A percentile compares a stretch with the other conserved stretches of the same genome.
Conservation (phyloP, 2,797 vertebrate species). For the Ispidina picta region DNA sequence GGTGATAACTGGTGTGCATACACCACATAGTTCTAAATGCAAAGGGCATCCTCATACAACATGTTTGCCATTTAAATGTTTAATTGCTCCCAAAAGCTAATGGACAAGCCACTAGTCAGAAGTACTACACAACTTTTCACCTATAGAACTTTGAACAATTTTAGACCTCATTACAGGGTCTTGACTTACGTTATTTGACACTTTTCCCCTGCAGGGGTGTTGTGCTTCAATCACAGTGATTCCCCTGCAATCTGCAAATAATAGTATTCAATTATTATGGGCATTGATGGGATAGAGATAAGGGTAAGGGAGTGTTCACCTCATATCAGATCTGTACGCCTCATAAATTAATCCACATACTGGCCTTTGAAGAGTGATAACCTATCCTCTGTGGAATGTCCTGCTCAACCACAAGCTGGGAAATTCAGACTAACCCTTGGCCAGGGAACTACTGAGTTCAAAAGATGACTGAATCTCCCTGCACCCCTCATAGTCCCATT, state of each 20-base stretch:
- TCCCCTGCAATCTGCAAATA: background rate
- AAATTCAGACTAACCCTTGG: background rate
- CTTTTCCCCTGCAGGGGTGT: background rate
- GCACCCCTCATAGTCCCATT: background rate
- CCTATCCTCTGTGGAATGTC: background rate
- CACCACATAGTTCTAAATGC: background rate
- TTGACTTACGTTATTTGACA: background rate
- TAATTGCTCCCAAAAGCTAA: background rate
- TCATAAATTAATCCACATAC: background rate
- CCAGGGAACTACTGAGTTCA: background rate
- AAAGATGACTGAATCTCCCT: background rate
- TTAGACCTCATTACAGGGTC: background rate
- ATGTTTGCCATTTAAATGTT: background rate
- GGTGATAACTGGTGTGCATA: background rate
- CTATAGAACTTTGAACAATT: background rate
- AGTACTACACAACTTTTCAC: background rate
- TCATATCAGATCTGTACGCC: background rate
- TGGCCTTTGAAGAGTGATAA: background rate
- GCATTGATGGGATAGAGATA: background rate
- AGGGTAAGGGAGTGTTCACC: background rate
- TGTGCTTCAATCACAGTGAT: background rate
- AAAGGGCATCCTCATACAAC: background rate
- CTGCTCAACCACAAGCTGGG: background rate
- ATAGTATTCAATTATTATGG: background rate
- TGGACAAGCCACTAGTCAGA: background rate